Base-by-base conservation (phyloP, 2,888 invertebrate genomes). In the Nephrotoma appendiculata region DNA sequence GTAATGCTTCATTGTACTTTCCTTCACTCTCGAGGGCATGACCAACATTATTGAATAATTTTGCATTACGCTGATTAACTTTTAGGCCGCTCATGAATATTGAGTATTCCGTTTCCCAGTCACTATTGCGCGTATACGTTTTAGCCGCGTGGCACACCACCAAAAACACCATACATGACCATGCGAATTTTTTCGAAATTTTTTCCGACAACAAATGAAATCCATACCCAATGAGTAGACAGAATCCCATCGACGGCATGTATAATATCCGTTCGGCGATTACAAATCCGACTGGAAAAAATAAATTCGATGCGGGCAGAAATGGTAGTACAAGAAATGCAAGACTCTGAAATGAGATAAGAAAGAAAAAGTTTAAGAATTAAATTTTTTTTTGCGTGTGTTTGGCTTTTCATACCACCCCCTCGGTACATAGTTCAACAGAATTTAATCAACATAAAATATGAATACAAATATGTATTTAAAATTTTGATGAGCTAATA, bases 161-260 rank as follows among this genome's bases (percentile, higher is more conserved):
- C 48, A 98, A 92, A 86, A 95, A 92, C 84, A 93, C 91, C 88
- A 98, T 92, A 57, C 94, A 92, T n/a, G 94, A 90, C 90, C 95
- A 94, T 31, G 95, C 93, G 41, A 96, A 91, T 87, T 95, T 93
- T 89, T 94, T 94, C 87, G 93, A 94, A 89, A 94, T 93, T 90
- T 93, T 94, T 89, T 94, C 94, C 86, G 94, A 93, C 43, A 96
- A 90, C 87, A 95, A 92, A 88, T 94, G 93, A 95, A 95, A 97
- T 48, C 98, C 98, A 89, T 97, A 97, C 2, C 97, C 98, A 2
- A 98, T 94, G 41, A 99, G 93, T 91, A 99, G 94, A 90, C 98
- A 98, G 93, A 97, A 98, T 86, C 99, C 99, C 98, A 99, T 98
- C 12, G 98, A 98, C 0, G 99, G 99, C 93, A 98, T 97, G 92